Evolutionary conservation across 2,113 vertebrate genomes (phyloP), one percentile per base, ranked within the genome.

Genomic region (Dendropsophus ebraccatus): DNA sequence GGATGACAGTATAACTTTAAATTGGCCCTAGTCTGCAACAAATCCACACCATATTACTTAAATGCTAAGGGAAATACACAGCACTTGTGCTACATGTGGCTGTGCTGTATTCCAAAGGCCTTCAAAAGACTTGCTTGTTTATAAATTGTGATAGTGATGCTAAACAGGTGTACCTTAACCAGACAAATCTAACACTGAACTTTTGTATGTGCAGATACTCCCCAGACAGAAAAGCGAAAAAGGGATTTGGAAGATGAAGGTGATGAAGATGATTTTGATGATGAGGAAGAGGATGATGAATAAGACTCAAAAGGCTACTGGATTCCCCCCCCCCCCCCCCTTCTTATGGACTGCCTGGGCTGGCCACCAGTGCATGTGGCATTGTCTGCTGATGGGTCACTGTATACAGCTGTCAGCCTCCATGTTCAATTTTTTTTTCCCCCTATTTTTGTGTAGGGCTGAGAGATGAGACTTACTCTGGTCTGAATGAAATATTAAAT

Each of bases 221-320:
- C 75, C 35, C 84, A 86, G 35, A 76, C 76, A 45, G 84, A 86
- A n/a, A 86, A 86, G 37, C 50, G 84, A 30, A 86, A 86, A 86
- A 80, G 84, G 35, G 84, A 86, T 58, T 37, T 86, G 84, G 76
- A 81, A 49, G 84, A 86, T 73, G 84, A 86, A 23, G 84, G 84
- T 52, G 41, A 41, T 8, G 84, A 79, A 3, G 83, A 85, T 28
- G 83, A 85, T 23, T 75, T 77, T 37, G 54, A 65, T 10, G 82
- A 83, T 5, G 83, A 85, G 4, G 84, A 86, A 8, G 83, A n/a
- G n/a, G n/a, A 79, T 70, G 83, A 85, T 56, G 84, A 86, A 86
- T 86, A 72, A 80, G 50, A 80, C 75, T 17, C 17, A 54, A n/a
- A 28, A 79, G 67, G 76, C 84, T 80, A 86, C 84, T 81, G 76